These are phyloP conservation scores for Amblyopsis hoosieri DNA, from an alignment of 2,797 vertebrate genomes.

Conservation along the genomic window DNA sequence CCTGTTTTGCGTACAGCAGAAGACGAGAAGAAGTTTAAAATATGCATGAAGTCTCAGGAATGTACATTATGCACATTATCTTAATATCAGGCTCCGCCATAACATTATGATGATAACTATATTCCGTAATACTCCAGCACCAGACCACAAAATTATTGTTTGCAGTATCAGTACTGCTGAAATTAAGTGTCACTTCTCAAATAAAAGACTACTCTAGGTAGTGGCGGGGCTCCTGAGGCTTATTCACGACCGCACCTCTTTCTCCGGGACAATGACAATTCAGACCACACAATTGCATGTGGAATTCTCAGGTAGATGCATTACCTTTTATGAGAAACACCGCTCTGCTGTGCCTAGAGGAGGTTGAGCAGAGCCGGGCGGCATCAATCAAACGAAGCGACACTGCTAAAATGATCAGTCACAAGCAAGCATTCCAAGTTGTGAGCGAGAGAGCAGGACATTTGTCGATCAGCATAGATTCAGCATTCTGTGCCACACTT, in stretches of 20 bases:
- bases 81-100: slow-evolving; percentile 6
- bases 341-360: slow-evolving; percentile 51
- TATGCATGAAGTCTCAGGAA: slow-evolving; percentile 42
- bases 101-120: slow-evolving; percentile 29
- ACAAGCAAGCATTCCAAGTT: slow-evolving; percentile 51
- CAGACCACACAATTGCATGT: slow-evolving; percentile 62
- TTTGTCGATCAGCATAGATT: slow-evolving; percentile 69
- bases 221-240: slow-evolving; percentile 49
- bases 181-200: slow-evolving; percentile 69
- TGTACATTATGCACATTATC: no score
- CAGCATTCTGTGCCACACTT: slow-evolving; percentile 44
- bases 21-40: slow-evolving; percentile 36
- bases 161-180: slow-evolving; percentile 65
- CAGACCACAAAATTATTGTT: slow-evolving; percentile 37
- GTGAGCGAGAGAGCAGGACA: slow-evolving; percentile 43
- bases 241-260: slow-evolving; percentile 39
- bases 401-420: slow-evolving; percentile 66
- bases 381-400: slow-evolving; percentile 75
- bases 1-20: slow-evolving; percentile 31
- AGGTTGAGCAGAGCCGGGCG: slow-evolving; percentile 31
- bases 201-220: slow-evolving; percentile 61
- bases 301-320: slow-evolving; percentile 63
- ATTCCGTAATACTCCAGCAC: slow-evolving; percentile 31
- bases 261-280: slow-evolving; percentile 61
- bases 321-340: slow-evolving; percentile 68